Conservation (phyloP, 2,113 vertebrate genomes). For the Colossoma macropomum region DNA sequence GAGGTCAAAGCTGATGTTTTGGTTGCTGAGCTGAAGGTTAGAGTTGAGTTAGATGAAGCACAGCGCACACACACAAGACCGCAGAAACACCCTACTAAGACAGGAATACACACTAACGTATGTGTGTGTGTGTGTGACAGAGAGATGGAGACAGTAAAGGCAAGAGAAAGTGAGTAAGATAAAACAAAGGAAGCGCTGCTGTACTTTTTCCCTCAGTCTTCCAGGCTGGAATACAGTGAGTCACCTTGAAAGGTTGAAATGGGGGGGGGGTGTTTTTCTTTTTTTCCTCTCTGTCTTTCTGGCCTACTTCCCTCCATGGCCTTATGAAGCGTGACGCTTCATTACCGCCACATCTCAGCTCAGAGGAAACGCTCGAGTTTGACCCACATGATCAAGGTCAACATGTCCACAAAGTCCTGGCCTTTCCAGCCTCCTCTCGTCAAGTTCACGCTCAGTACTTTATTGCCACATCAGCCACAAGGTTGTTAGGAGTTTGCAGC, state of each 20-base stretch:
- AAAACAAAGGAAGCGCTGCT: slow-evolving; percentile 16
- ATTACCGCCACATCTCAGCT: slow-evolving; percentile 64
- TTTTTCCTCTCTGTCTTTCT: slow-evolving; percentile 35
- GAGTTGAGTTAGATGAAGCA: no score
- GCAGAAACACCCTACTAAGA: no score
- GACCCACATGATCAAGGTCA: slow-evolving; percentile 66
- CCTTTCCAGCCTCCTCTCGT: slow-evolving; percentile 22
- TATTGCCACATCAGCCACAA: neutral
- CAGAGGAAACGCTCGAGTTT: slow-evolving; percentile 60
- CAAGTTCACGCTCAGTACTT: neutral
- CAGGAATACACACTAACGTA: no score
- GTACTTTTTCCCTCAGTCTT: neutral
- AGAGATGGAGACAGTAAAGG: neutral
- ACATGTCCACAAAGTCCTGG: slow-evolving; percentile 60
- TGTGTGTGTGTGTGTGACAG: neutral
- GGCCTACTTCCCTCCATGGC: slow-evolving; percentile 68
- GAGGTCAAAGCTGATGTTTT: neutral
- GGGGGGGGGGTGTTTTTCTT: neutral
- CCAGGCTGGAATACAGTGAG: slow-evolving; percentile 2
- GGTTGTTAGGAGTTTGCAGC: neutral
- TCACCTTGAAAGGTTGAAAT: slow-evolving; percentile 54
- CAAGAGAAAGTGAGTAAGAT: slow-evolving; percentile 9
- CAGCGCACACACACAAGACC: no score
- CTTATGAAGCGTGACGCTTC: slow-evolving; percentile 67
- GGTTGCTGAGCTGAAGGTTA: neutral